These are phyloP conservation scores for Syngnathus scovelli DNA, from an alignment of 2,113 vertebrate species.

Conservation along the genomic window DNA sequence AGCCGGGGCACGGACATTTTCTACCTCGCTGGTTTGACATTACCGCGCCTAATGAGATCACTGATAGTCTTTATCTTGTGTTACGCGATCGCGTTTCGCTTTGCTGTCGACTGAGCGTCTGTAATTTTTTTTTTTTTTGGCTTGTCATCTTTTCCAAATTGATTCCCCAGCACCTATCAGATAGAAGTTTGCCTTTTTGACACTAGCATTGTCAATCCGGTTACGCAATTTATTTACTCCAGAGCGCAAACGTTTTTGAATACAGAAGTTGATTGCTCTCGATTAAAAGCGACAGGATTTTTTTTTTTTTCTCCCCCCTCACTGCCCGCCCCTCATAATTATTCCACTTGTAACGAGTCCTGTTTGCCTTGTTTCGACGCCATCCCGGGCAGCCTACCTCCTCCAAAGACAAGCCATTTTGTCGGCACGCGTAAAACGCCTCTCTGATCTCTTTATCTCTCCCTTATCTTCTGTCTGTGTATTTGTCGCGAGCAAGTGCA, in stretches of 20 bases:
- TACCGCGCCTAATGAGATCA: constrained; percentile 60
- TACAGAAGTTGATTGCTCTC: constrained; percentile 5
- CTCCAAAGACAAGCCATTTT: constrained; percentile 47
- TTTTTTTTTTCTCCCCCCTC: background rate
- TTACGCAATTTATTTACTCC: background rate
- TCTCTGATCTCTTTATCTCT: constrained; percentile 53
- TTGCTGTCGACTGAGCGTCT: constrained; percentile 48
- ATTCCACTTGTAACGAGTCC: constrained; percentile 37
- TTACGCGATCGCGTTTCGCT: constrained; percentile 60
- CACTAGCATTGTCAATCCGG: too few relatives aligned
- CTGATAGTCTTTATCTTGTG: constrained; percentile 56
- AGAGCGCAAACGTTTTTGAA: background rate
- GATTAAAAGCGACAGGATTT: constrained; percentile 2
- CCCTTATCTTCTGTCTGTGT: constrained; percentile 44
- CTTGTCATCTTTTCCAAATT: constrained; percentile 45
- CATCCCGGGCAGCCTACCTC: constrained; percentile 10
- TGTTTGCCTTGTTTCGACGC: constrained; percentile 44
- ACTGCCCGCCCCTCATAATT: constrained; percentile 27
- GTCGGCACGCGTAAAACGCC: constrained; percentile 34
- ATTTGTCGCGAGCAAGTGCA: constrained; percentile 51
- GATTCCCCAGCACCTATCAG: constrained; percentile 49
- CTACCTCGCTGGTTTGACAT: constrained; percentile 51
- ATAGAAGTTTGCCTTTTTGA: constrained; percentile 18
- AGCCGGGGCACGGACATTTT: constrained; percentile 47
- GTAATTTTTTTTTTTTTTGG: constrained; percentile 25